These are phyloP conservation scores for Gymnocypris eckloni DNA, from an alignment of 2,797 vertebrate genomes.

Conservation along the genomic window DNA sequence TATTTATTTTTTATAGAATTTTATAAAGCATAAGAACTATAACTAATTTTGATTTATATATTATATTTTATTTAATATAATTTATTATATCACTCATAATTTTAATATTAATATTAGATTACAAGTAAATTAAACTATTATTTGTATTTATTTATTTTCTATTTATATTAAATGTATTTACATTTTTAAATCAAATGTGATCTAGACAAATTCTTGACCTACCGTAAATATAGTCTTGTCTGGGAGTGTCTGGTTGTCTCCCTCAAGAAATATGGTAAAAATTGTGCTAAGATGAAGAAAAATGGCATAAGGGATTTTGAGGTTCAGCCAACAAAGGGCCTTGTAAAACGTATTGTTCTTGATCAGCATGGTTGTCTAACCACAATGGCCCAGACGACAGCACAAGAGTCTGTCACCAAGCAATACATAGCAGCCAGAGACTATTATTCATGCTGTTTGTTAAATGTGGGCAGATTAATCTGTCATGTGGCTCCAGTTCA, in stretches of 20 bases:
- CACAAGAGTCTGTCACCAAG: constrained; percentile 40
- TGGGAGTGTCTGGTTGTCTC: constrained; percentile 24
- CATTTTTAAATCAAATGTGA: neutral
- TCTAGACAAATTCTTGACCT: neutral
- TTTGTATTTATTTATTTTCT: neutral
- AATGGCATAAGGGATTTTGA: neutral
- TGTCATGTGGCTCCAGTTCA: constrained; percentile 56
- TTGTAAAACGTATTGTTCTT: constrained; percentile 46
- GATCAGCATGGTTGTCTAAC: constrained; percentile 42
- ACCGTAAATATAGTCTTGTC: neutral
- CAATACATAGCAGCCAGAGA: constrained; percentile 48
- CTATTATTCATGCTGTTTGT: constrained; percentile 54
- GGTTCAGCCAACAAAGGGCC: constrained; percentile 27
- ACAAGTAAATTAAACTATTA: no score
- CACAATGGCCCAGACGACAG: constrained; percentile 41
- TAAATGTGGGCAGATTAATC: constrained; percentile 9
- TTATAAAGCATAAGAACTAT: no score
- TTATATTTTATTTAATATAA: no score
- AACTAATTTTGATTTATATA: no score
- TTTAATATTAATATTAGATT: no score
- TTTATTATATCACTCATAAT: no score
- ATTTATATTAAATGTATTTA: no score
- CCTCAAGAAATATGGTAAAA: constrained; percentile 11
- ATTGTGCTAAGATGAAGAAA: constrained; percentile 11
- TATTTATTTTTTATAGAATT: no score